Evolutionary conservation across 2,113 vertebrate genomes (phyloP), one percentile per base, ranked within the genome.

Genomic region (Saguinus imperator): DNA sequence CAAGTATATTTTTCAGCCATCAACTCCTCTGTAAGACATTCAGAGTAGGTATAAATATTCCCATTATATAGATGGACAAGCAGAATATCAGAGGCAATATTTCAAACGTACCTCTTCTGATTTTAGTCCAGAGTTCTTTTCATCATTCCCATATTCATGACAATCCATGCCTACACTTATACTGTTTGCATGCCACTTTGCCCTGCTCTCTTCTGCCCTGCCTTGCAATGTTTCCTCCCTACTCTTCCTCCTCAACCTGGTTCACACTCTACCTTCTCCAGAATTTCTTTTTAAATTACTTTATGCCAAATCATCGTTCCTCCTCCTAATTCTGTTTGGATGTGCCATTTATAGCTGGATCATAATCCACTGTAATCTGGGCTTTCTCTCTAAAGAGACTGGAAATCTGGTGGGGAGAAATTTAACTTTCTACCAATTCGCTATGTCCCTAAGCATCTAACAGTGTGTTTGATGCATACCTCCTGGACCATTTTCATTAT

Each of bases 51-150:
- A 40, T 32, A 58, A 79, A 70, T 80, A 83, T 58, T 89, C 45
- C 50, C 4, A 29, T 45, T 57, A 83, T 82, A 52, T 8, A 64
- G 37, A 81, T 61, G 32, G 93, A 95, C 75, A 79, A 83, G 48
- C 21, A 95, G 40, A 85, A 93, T 73, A 27, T 85, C 81, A 79
- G 66, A 92, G 95, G 68, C 21, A 40, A 43, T 75, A 87, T 81
- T 76, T 76, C 29, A 58, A n/a, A n/a, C 17, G 13, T 79, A 72
- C 7, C 58, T 70, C 61, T 97, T 93, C 45, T 35, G 35, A 10
- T 45, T 87, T 85, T 21, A 64, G 20, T 6, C 17, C 10, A 27
- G 20, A 32, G 23, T 40, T 82, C 35, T 64, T 77, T 13, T 5
- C n/a, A 75, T 3, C 37, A 21, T 40, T 37, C 75, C 37, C 5